Conservation (phyloP, 2,113 vertebrate species). For the Platysternon megacephalum region DNA sequence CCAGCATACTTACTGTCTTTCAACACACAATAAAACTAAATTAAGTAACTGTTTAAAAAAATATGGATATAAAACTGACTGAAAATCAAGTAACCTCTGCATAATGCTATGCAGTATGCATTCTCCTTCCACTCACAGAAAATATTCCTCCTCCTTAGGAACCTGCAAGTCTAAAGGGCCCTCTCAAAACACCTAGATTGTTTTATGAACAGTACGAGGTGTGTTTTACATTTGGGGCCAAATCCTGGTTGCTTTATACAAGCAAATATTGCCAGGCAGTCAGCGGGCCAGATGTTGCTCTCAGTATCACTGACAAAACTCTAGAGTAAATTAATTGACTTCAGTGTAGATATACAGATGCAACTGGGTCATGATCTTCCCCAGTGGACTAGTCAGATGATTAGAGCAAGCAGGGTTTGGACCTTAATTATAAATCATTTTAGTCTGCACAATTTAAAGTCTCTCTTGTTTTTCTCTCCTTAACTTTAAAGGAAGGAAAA, state of each 20-base stretch:
- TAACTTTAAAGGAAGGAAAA: not conserved
- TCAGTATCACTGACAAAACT: not conserved
- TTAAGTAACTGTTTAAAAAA: conserved; percentile 1
- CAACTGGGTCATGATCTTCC: conserved; percentile 11
- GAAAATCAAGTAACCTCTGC: not conserved
- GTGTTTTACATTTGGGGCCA: not conserved
- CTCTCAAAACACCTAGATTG: not conserved
- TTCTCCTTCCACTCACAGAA: not conserved
- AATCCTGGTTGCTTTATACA: not conserved
- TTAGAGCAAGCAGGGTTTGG: not conserved
- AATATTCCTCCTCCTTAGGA: not conserved
- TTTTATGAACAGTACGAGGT: not conserved
- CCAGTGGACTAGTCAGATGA: not conserved
- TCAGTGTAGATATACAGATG: not conserved
- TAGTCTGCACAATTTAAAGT: not conserved
- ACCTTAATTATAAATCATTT: not conserved
- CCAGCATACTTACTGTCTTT: not conserved
- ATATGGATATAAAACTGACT: not conserved
- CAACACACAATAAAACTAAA: not conserved
- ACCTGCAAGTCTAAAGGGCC: not conserved
- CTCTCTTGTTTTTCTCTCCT: not conserved
- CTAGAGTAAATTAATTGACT: not conserved
- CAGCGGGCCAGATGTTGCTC: not conserved
- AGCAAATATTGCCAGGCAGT: not conserved
- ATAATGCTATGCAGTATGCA: not conserved